Evolutionary conservation across 2,797 vertebrate species (phyloP).

Genomic region (Triplophysa yarkandensis): DNA sequence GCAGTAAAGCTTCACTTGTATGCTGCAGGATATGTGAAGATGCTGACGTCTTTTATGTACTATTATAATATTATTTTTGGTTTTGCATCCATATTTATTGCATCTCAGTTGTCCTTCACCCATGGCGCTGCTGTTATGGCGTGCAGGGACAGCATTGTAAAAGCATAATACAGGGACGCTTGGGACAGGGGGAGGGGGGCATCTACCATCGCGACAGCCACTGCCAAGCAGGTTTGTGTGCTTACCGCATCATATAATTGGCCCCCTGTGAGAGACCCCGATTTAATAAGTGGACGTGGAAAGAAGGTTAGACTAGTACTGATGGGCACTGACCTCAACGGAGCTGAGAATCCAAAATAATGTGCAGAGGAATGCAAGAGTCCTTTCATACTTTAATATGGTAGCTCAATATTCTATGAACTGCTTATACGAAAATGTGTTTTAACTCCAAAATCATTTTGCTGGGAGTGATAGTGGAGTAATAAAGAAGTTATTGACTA

Average conservation of each 20-base stretch:
- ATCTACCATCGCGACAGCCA: slow-evolving; percentile 41
- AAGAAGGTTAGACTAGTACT: slow-evolving; percentile 29
- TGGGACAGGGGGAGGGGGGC: slow-evolving; percentile 28
- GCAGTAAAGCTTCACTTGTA: slow-evolving; percentile 65
- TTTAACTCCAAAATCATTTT: slow-evolving; percentile 98
- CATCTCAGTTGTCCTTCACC: slow-evolving; percentile 61
- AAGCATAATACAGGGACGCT: slow-evolving; percentile 34
- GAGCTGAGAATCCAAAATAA: slow-evolving; percentile 11
- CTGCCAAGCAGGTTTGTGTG: slow-evolving; percentile 49
- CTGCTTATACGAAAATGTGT: slow-evolving; percentile 85
- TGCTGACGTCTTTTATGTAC: slow-evolving; percentile 58
- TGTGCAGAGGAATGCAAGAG: slow-evolving; percentile 15
- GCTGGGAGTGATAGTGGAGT: slow-evolving; percentile 93
- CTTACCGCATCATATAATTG: slow-evolving; percentile 56
- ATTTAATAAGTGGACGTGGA: slow-evolving; percentile 40
- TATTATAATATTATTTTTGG: slow-evolving; percentile 65
- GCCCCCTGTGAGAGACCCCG: slow-evolving; percentile 51
- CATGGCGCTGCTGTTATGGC: slow-evolving; percentile 46
- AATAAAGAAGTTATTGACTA: slow-evolving; percentile 99
- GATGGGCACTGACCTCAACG: slow-evolving; percentile 36
- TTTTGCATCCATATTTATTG: slow-evolving; percentile 66
- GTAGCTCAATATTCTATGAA: slow-evolving; percentile 82
- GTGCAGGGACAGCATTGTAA: slow-evolving; percentile 52
- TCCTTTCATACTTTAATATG: slow-evolving; percentile 44
- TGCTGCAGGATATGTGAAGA: slow-evolving; percentile 53